phyloP scores from a whole-genome alignment of 2,797 vertebrate genomes.

The Sus cebifrons region DNA sequence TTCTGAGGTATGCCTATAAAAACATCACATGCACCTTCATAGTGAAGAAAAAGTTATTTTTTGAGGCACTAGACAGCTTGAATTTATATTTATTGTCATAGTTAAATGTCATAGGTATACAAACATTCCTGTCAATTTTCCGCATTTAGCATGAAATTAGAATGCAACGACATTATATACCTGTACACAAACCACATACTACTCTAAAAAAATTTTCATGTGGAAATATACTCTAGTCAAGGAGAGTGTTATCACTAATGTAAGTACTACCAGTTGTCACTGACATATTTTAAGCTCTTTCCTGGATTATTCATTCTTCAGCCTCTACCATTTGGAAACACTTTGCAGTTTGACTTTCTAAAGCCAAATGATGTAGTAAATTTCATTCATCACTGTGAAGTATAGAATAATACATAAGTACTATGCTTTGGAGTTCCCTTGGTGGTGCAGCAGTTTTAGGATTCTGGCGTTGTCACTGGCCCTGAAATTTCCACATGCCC shows the following conservation, averaged over 20 bases:
- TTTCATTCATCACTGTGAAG: slow-evolving; percentile 74
- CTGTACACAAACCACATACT: not conserved
- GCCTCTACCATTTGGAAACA: not conserved
- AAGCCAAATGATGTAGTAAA: slow-evolving; percentile 45
- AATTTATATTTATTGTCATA: not conserved
- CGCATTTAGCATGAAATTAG: slow-evolving; percentile 13
- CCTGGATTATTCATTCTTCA: not conserved
- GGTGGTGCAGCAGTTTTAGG: no score
- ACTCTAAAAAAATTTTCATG: not conserved
- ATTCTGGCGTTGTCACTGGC: no score
- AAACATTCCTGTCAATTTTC: not conserved
- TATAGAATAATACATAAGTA: not conserved
- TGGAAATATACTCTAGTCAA: not conserved
- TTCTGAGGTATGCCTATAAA: not conserved
- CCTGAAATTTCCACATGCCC: no score
- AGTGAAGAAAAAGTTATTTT: not conserved
- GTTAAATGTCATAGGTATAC: not conserved
- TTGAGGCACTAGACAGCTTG: not conserved
- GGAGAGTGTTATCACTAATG: not conserved
- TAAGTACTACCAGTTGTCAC: not conserved
- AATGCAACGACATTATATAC: not conserved
- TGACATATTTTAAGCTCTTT: not conserved
- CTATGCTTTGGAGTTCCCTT: not conserved
- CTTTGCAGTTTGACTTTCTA: slow-evolving; percentile 31
- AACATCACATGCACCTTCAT: not conserved